Base-by-base conservation (phyloP, 2,113 vertebrate species). In the Mugil cephalus region DNA sequence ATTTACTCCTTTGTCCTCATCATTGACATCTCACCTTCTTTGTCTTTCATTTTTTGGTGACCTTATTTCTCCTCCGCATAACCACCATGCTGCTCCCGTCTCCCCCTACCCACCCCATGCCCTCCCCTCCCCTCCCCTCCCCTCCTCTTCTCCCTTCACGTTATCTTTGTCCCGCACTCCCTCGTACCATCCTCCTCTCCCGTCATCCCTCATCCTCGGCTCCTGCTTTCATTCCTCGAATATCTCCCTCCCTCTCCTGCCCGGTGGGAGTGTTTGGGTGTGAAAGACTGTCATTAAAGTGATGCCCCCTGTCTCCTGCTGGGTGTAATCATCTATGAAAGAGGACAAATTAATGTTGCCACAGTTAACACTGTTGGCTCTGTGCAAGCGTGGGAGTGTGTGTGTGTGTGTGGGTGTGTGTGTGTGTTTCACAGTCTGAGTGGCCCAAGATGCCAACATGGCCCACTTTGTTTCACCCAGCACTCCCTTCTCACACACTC, bases 281-380 rank as follows among this genome's bases (percentile, higher is more conserved):
- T 89, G 86, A 85, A 89, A 83, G 85, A 53, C 77, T 79, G 74
- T 92, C 85, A 89, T 92, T 93, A 91, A 87, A 84, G 81, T 85
- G 70, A 91, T 87, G 74, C 85, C 89, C 87, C 86, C 87, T 66
- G 74, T 76, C 68, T 82, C 91, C 87, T 91, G 91, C 93, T 93
- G 91, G 79, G 93, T 89, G 86, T 92, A 92, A 93, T 94, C 91
- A 91, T 89, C 87, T 92, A 88, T 89, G 89, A 93, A 93, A 92
- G 86, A 85, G 86, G 82, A 84, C 85, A 88, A 87, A 90, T 91
- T 91, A 90, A 89, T 85, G 84, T 58, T 76, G 70, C 75, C 76
- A 62, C 79, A 78, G 83, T 73, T 76, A 87, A 85, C 79, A 87
- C 70, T 82, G 71, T 83, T 82, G 59, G 67, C 63, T 81, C 46